Evolutionary conservation across 2,113 vertebrate genomes (phyloP).

Genomic region (Gymnocephalus cernua): DNA sequence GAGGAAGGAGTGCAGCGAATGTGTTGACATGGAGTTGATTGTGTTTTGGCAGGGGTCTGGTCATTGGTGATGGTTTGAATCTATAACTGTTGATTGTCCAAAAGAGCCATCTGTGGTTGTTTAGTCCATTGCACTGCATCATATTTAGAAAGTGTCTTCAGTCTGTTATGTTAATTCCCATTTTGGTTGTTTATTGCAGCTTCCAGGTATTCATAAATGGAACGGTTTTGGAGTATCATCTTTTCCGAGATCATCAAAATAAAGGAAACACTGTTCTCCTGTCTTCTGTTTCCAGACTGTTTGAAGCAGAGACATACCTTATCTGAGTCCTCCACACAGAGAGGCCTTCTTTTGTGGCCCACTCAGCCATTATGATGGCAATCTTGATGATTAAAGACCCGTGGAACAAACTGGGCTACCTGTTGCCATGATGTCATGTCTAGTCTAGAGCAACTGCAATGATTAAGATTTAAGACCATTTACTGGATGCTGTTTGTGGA

Average conservation of each 20-base stretch:
- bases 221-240: slow-evolving; percentile 31
- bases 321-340: slow-evolving; percentile 72
- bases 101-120: slow-evolving; percentile 49
- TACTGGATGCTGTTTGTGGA: slow-evolving; percentile 75
- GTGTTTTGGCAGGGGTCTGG: slow-evolving; percentile 66
- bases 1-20: slow-evolving; percentile 49
- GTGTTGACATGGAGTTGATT: slow-evolving; percentile 74
- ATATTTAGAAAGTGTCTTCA: slow-evolving; percentile 26
- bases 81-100: slow-evolving; percentile 54
- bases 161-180: background rate
- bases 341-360: slow-evolving; percentile 67
- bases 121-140: slow-evolving; percentile 18
- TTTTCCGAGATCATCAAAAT: slow-evolving; percentile 51
- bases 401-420: slow-evolving; percentile 77
- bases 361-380: slow-evolving; percentile 77
- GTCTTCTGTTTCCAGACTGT: slow-evolving; percentile 48
- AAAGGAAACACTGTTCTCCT: slow-evolving; percentile 66
- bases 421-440: slow-evolving; percentile 85
- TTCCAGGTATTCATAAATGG: slow-evolving; percentile 24
- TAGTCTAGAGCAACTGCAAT: slow-evolving; percentile 68
- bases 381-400: slow-evolving; percentile 76
- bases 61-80: slow-evolving; percentile 63
- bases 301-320: slow-evolving; percentile 64
- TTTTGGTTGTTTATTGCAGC: slow-evolving; percentile 11
- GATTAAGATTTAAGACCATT: slow-evolving; percentile 77